phyloP scores from a whole-genome alignment of 2,113 vertebrate species.

The Leucopsar rothschildi region DNA sequence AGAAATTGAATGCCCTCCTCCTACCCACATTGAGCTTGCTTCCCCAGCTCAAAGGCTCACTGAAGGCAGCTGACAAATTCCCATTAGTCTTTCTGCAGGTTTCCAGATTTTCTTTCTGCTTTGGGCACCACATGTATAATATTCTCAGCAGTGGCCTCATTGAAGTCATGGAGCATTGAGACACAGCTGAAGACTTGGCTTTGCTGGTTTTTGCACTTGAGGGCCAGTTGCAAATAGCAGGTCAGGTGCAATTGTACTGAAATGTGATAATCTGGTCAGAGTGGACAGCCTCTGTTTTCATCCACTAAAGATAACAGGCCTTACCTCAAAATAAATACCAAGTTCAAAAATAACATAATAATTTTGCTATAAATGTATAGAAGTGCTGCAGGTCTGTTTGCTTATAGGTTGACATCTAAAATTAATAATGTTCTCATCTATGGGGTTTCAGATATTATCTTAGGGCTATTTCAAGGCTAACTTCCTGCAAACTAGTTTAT shows the following conservation, averaged over 20 bases:
- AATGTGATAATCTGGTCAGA: neutral
- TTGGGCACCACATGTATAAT: neutral
- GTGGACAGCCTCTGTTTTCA: neutral
- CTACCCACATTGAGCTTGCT: neutral
- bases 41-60: neutral
- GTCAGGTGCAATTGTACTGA: neutral
- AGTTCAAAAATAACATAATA: neutral
- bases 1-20: neutral
- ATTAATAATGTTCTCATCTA: neutral
- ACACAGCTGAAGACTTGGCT: neutral
- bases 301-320: neutral
- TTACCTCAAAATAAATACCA: neutral
- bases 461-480: neutral
- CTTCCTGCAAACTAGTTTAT: neutral
- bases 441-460: neutral
- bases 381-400: neutral
- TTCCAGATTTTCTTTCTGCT: neutral
- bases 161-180: neutral
- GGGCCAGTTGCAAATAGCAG: neutral
- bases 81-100: neutral
- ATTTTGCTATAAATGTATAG: neutral
- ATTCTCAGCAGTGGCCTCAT: neutral
- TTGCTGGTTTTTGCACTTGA: neutral
- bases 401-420: neutral
- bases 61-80: neutral